phyloP scores from a whole-genome alignment of 2,797 vertebrate species.

The Danio choprae region DNA sequence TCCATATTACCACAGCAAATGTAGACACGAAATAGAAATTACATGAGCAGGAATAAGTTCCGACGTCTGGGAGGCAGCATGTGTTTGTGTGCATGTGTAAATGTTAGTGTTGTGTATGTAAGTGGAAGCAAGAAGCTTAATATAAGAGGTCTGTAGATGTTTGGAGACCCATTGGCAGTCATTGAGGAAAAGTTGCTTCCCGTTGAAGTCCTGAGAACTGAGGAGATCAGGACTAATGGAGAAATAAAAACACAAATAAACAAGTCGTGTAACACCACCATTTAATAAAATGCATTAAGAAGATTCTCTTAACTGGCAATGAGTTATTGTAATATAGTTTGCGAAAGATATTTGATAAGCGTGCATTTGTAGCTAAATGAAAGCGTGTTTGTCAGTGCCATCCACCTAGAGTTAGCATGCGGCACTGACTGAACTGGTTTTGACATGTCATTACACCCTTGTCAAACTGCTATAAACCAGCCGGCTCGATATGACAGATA shows the following conservation, averaged over 20 bases:
- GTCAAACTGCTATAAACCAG: conserved; percentile 33
- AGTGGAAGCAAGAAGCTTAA: conserved; percentile 41
- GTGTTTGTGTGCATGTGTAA: conserved; percentile 41
- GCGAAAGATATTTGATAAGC: not conserved
- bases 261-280: conserved; percentile 6
- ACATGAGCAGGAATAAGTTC: conserved; percentile 39
- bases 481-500: conserved; percentile 37
- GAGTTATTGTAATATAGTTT: not conserved
- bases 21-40: conserved; percentile 34
- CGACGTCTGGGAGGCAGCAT: conserved; percentile 29
- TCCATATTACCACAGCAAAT: conserved; percentile 35
- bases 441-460: conserved; percentile 40
- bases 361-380: not conserved
- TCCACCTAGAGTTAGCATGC: conserved; percentile 29
- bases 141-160: conserved; percentile 39
- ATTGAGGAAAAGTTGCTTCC: conserved; percentile 50
- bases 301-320: not conserved
- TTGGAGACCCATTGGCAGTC: conserved; percentile 41
- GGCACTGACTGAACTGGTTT: conserved; percentile 23
- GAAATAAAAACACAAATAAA: conserved; percentile 18
- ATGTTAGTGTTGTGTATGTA: conserved; percentile 27
- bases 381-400: not conserved
- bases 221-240: conserved; percentile 59
- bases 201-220: conserved; percentile 43
- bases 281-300: conserved; percentile 7